Evolutionary conservation across 2,888 invertebrate genomes (phyloP), one percentile per base, ranked within the genome.

Genomic region (Cloeon dipterum): DNA sequence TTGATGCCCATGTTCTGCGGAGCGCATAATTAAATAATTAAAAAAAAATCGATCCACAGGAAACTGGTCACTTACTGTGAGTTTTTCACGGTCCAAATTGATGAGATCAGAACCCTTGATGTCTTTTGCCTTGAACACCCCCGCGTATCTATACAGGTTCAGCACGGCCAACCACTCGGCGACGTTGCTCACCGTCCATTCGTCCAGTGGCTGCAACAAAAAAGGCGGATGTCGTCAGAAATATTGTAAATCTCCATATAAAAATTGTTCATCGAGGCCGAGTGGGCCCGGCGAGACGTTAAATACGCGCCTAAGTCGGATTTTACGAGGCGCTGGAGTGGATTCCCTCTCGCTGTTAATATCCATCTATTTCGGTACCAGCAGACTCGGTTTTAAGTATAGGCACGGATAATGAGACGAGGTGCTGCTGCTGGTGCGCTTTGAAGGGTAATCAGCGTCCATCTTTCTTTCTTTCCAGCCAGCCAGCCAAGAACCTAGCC

Each of bases 101-200:
- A 65, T 55, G 43, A 77, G 61, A 56, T 73, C 70, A 46, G 63
- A 59, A 44, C 77, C 77, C 53, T 68, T 70, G 50, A 77, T 66
- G 49, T 71, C 68, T 52, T 70, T 68, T 46, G 70, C 70, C 49
- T 70, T 66, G 59, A 77, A 76, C 41, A 73, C 62, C 49, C 74
- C 74, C 40, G 69, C 66, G 55, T 74, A 73, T 42, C 71, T 62
- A 55, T 72, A 74, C 40, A 78, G 59, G 54, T 76, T 75, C 40
- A 74, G 55, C 35, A 71, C 70, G 38, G 74, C 71, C 73, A 77
- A 71, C 74, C 75, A 76, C 57, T 77, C 74, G 40, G 72, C 64
- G 32, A 77, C 74, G 52, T 75, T 68, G 37, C 63, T 54, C 37
- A 69, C 65, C 26, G 68, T 66, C 78, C 77, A 78, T 50, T 74